phyloP scores from a whole-genome alignment of 2,888 invertebrate genomes.

The Acleris holmiana region DNA sequence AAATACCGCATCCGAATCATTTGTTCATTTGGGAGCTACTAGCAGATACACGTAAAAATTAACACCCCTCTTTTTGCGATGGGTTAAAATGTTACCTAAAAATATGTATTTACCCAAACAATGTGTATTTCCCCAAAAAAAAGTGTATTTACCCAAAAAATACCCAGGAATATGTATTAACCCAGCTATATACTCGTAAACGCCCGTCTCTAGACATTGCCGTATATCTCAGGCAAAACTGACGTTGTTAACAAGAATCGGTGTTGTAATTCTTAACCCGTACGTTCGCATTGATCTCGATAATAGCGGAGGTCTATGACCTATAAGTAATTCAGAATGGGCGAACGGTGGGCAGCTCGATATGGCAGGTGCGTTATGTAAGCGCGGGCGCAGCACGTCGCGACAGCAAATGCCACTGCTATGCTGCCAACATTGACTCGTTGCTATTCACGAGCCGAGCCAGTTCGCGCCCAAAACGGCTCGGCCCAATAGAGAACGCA shows the following conservation, averaged over 20 bases:
- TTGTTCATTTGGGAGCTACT: too few relatives aligned
- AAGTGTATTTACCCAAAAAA: too few relatives aligned
- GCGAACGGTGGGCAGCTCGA: constrained; percentile 74
- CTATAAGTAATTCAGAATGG: constrained; percentile 83
- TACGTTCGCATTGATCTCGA: constrained; percentile 43
- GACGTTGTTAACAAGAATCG: not conserved
- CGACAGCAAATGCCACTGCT: constrained; percentile 73
- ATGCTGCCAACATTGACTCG: constrained; percentile 49
- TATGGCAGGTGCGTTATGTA: constrained; percentile 84
- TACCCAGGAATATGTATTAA: too few relatives aligned
- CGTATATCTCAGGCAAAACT: constrained; percentile 15
- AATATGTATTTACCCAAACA: too few relatives aligned
- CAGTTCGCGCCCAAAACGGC: constrained; percentile 28
- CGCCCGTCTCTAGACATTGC: too few relatives aligned
- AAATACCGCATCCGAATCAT: too few relatives aligned
- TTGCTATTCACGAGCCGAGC: constrained; percentile 37
- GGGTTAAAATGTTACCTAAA: too few relatives aligned
- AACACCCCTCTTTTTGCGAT: too few relatives aligned
- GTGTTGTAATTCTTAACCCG: constrained; percentile 27
- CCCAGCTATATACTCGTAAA: too few relatives aligned
- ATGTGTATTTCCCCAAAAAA: too few relatives aligned
- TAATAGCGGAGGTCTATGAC: constrained; percentile 79
- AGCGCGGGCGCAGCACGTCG: constrained; percentile 60
- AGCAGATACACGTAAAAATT: too few relatives aligned
- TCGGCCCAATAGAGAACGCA: constrained; percentile 11